Percentiles rank a stretch among this genome's conserved stretches.
Evolutionary conservation across 2,113 vertebrate genomes (phyloP).

Genomic region (Phaetusa simplex): DNA sequence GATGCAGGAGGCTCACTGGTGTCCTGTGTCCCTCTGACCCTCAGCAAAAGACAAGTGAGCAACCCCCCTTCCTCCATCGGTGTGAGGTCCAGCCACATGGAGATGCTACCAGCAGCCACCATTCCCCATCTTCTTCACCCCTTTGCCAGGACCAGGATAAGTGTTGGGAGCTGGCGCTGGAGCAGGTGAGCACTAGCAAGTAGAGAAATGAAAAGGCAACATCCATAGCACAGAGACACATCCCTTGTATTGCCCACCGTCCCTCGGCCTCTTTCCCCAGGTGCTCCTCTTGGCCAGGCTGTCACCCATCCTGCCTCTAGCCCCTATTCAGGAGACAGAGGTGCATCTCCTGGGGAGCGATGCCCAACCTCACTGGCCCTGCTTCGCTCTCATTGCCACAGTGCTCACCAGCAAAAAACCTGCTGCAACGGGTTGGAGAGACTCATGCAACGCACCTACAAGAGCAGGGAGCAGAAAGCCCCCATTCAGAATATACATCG

Average conservation of each 20-base stretch:
- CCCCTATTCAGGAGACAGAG: background rate
- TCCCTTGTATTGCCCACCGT: rapidly evolving
- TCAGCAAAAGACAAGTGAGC: background rate
- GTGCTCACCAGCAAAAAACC: background rate
- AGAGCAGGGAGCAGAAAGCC: background rate
- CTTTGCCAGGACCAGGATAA: background rate
- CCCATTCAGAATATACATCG: background rate
- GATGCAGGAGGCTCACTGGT: background rate
- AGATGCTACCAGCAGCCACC: background rate
- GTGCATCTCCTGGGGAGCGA: background rate
- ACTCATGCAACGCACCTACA: background rate
- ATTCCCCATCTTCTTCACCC: background rate
- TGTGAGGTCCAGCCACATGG: background rate
- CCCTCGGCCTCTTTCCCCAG: background rate
- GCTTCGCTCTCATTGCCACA: background rate
- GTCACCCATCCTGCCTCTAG: background rate
- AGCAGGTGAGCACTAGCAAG: background rate
- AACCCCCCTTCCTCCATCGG: background rate
- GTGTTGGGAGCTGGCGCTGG: background rate
- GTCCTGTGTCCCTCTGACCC: background rate
- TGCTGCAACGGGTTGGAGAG: background rate
- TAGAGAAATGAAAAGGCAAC: background rate
- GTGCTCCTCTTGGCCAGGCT: background rate
- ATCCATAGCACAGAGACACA: background rate
- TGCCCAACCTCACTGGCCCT: rapidly evolving